Conservation (phyloP, 2,797 vertebrate genomes). For the Gymnodraco acuticeps region DNA sequence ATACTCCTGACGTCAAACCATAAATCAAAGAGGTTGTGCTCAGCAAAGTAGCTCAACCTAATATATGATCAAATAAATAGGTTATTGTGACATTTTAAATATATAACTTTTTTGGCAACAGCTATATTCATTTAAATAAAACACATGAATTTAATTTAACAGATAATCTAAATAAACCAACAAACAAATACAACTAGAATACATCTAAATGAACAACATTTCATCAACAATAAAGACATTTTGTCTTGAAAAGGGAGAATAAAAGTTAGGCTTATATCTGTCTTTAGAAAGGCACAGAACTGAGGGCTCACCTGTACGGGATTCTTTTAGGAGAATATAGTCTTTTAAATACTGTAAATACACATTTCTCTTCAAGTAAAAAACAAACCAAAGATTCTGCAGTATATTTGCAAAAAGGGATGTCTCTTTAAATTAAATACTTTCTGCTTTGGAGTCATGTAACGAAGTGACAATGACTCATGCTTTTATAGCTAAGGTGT, state of each 20-base stretch:
- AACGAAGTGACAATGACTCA: not conserved
- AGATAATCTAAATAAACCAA: constrained; percentile 20
- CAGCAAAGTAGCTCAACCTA: constrained; percentile 47
- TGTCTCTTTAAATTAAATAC: not conserved
- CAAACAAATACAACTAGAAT: constrained; percentile 5
- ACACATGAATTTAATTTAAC: constrained; percentile 17
- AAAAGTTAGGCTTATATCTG: not conserved
- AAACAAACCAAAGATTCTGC: not conserved
- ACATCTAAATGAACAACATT: constrained; percentile 4
- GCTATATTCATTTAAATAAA: constrained; percentile 29
- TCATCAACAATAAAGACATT: not conserved
- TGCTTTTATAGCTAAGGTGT: not conserved
- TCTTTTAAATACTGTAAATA: not conserved
- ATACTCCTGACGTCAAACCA: constrained; percentile 27
- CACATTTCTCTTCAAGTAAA: constrained; percentile 1
- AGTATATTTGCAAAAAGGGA: not conserved
- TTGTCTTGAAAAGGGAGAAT: too few relatives aligned
- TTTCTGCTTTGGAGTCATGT: not conserved
- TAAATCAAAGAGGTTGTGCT: constrained; percentile 44
- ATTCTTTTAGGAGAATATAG: not conserved
- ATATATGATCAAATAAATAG: constrained; percentile 76
- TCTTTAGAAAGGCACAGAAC: constrained; percentile 40
- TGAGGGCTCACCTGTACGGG: constrained; percentile 11
- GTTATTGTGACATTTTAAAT: constrained; percentile 49
- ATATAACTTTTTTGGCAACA: constrained; percentile 40